These are phyloP conservation scores for Ochropleura plecta DNA, from an alignment of 2,888 invertebrate species.

Conservation along the genomic window DNA sequence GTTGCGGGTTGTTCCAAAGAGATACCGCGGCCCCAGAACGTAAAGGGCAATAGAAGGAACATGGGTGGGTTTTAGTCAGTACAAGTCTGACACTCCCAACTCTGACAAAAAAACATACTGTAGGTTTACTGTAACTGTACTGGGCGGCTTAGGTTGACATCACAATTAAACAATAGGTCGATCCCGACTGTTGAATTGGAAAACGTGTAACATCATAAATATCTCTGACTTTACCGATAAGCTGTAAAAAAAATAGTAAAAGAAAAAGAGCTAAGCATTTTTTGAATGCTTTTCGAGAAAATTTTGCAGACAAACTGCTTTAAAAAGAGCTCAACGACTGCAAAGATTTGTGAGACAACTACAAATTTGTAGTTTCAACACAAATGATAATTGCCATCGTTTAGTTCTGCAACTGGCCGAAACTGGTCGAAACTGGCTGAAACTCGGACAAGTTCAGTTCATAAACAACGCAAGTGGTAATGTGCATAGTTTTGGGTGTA, in stretches of 20 bases:
- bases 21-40: no score
- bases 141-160: no score
- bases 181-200: neutral
- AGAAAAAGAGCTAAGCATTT: neutral
- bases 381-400: conserved; percentile 46
- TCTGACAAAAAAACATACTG: no score
- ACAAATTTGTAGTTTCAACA: conserved; percentile 28
- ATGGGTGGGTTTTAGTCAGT: no score
- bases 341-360: conserved; percentile 43
- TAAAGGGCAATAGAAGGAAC: no score
- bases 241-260: neutral
- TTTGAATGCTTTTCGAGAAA: neutral
- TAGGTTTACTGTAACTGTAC: no score
- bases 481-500: conserved; percentile 43
- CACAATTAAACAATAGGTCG: no score
- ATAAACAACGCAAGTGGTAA: conserved; percentile 36
- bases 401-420: conserved; percentile 23
- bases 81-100: no score
- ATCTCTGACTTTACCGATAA: neutral
- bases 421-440: conserved; percentile 30
- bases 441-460: conserved; percentile 38
- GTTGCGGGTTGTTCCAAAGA: no score
- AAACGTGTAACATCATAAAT: neutral
- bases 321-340: conserved; percentile 16
- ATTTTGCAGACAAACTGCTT: neutral